Percentiles rank a stretch among this genome's conserved stretches.
These are phyloP conservation scores for Microchirus variegatus DNA, from an alignment of 2,797 vertebrate genomes.

Conservation along the genomic window DNA sequence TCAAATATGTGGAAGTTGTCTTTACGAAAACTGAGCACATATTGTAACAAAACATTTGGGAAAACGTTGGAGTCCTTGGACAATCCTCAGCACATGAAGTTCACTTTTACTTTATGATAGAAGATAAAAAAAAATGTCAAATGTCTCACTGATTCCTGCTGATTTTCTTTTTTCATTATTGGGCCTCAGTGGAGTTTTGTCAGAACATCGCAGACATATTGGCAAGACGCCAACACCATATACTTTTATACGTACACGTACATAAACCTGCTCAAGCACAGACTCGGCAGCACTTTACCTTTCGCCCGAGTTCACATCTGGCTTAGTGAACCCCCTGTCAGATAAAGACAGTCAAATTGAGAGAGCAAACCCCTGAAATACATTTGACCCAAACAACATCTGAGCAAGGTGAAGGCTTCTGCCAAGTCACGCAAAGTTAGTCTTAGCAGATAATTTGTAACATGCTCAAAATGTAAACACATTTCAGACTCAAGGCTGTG, in stretches of 20 bases:
- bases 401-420: constrained; percentile 80
- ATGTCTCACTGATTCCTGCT: constrained; percentile 42
- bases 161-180: constrained; percentile 42
- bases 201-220: constrained; percentile 36
- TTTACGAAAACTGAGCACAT: constrained; percentile 35
- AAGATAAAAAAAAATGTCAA: constrained; percentile 46
- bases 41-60: constrained; percentile 41
- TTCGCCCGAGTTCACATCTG: constrained; percentile 81
- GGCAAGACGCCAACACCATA: constrained; percentile 54
- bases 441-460: constrained; percentile 85
- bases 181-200: constrained; percentile 50
- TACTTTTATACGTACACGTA: not conserved
- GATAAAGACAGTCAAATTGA: constrained; percentile 78
- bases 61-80: constrained; percentile 42
- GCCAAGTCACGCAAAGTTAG: constrained; percentile 89
- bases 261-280: constrained; percentile 23
- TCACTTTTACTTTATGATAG: constrained; percentile 34
- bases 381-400: constrained; percentile 83
- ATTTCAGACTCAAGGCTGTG: constrained; percentile 75
- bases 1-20: constrained; percentile 37
- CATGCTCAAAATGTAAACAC: constrained; percentile 84
- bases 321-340: constrained; percentile 76
- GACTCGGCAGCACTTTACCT: constrained; percentile 56
- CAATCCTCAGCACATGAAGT: constrained; percentile 17
- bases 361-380: constrained; percentile 80